Conservation (phyloP, 2,113 vertebrate species). For the Eurystomus gularis region DNA sequence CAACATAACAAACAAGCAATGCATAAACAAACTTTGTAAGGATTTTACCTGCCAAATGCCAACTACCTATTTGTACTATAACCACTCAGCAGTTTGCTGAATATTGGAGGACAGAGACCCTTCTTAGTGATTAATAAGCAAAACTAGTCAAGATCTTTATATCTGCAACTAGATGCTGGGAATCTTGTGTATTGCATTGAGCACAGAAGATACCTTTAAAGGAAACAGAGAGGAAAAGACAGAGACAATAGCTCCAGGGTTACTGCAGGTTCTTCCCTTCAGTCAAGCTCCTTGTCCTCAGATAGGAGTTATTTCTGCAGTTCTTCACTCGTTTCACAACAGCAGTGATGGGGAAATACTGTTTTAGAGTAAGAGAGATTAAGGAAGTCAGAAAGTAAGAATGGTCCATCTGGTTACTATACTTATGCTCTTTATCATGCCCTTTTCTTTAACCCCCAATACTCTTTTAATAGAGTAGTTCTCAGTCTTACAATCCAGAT, state of each 20-base stretch:
- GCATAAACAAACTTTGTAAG: background rate
- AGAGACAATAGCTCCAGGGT: background rate
- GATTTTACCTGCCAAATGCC: background rate
- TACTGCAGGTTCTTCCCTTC: conserved; percentile 35
- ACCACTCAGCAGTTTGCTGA: background rate
- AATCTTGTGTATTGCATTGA: background rate
- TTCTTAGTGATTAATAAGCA: background rate
- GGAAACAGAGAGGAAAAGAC: background rate
- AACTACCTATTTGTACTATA: background rate
- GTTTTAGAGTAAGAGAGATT: conserved; percentile 18
- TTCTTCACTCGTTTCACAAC: conserved; percentile 3
- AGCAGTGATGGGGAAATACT: conserved; percentile 37
- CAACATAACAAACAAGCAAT: background rate
- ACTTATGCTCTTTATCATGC: background rate
- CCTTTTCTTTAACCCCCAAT: background rate
- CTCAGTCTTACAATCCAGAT: background rate
- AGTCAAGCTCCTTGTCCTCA: conserved; percentile 27
- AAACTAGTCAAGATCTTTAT: background rate
- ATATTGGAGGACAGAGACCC: background rate
- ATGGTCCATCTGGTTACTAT: background rate
- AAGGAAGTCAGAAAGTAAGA: conserved; percentile 35
- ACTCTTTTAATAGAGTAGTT: background rate
- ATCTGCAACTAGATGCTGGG: background rate
- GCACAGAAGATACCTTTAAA: background rate
- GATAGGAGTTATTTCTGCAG: conserved; percentile 33